Conservation (phyloP, 2,113 vertebrate genomes). For the Syngnathoides biaculeatus region DNA sequence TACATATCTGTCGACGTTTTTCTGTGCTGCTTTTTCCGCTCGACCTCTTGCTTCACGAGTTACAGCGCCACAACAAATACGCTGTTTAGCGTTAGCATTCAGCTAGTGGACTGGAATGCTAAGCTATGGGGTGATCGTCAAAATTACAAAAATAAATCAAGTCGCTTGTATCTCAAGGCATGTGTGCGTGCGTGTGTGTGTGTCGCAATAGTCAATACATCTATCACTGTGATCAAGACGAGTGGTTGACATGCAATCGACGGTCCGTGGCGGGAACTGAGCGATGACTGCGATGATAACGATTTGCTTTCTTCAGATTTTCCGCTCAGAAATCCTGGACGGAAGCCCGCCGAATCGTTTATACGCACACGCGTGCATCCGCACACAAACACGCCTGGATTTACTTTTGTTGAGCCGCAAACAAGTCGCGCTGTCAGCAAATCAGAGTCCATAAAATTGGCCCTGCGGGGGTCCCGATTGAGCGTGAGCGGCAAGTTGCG, state of each 20-base stretch:
- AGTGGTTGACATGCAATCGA: slow-evolving; percentile 29
- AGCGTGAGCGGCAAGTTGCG: slow-evolving; percentile 21
- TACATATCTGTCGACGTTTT: too few relatives aligned
- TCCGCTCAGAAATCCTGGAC: slow-evolving; percentile 15
- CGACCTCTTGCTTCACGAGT: too few relatives aligned
- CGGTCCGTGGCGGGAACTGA: slow-evolving; percentile 37
- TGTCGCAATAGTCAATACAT: slow-evolving; percentile 35
- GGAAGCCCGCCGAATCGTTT: slow-evolving; percentile 45
- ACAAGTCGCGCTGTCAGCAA: slow-evolving; percentile 28
- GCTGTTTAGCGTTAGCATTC: background rate
- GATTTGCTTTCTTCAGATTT: slow-evolving; percentile 27
- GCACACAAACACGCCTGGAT: background rate
- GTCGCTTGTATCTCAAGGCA: too few relatives aligned
- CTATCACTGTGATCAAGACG: slow-evolving; percentile 26
- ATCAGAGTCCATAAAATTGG: slow-evolving; percentile 41
- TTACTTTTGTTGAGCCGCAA: slow-evolving; percentile 14
- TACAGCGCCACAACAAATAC: too few relatives aligned
- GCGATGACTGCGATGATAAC: slow-evolving; percentile 50
- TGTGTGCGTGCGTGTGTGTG: background rate
- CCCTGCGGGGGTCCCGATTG: slow-evolving; percentile 33
- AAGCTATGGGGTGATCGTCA: too few relatives aligned
- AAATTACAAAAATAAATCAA: too few relatives aligned
- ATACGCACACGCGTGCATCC: background rate
- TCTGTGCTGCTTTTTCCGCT: too few relatives aligned
- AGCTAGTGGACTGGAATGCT: background rate